A percentile compares a stretch with the other conserved stretches of the same genome.
phyloP scores from a whole-genome alignment of 2,113 vertebrate genomes.

The Hemibagrus wyckioides region DNA sequence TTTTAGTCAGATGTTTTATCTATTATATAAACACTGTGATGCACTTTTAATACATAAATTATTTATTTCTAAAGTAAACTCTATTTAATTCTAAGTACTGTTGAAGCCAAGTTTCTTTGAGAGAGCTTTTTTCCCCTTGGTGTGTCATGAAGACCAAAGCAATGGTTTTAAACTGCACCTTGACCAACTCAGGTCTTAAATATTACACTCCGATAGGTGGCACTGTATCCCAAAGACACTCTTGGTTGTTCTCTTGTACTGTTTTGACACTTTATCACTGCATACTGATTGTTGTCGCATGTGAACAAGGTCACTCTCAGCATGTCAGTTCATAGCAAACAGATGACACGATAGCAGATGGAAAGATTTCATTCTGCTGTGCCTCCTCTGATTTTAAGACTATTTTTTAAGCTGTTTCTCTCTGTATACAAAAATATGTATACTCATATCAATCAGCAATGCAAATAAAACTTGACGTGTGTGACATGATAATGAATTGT shows the following conservation, averaged over 20 bases:
- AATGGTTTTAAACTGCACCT: neutral
- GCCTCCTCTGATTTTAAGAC: neutral
- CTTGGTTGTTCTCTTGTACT: neutral
- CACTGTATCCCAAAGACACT: conserved; percentile 1
- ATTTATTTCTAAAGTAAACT: conserved; percentile 1
- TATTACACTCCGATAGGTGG: conserved; percentile 37
- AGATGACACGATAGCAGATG: conserved; percentile 21
- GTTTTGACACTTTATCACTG: neutral
- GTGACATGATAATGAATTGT: neutral
- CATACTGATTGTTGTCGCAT: conserved; percentile 29
- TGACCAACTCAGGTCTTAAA: neutral
- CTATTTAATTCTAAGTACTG: neutral
- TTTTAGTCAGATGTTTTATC: neutral
- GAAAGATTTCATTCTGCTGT: conserved; percentile 6
- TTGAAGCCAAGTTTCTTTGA: neutral
- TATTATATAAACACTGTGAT: neutral
- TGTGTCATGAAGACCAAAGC: neutral
- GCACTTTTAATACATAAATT: neutral
- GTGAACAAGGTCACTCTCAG: conserved; percentile 34
- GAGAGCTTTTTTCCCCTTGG: neutral
- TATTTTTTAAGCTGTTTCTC: neutral
- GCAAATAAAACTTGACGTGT: neutral
- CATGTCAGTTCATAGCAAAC: conserved; percentile 10
- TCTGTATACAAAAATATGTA: conserved; percentile 18
- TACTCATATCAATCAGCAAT: neutral